A percentile compares a stretch with the other conserved stretches of the same genome.
Conservation (phyloP, 2,888 invertebrate genomes). For the Pollenia angustigena region DNA sequence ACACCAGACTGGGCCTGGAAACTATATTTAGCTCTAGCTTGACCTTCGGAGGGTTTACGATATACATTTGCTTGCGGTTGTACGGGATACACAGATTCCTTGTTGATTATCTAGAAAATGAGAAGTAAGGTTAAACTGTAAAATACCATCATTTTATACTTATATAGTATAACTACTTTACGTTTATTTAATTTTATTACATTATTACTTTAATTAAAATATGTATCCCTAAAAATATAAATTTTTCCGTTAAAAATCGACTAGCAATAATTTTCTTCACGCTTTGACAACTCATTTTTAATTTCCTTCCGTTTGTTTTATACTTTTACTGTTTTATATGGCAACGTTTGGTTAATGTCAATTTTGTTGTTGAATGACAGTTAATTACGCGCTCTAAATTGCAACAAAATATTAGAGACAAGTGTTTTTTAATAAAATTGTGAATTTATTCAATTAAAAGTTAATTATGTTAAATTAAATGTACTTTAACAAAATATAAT, state of each 20-base stretch:
- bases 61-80: conserved; percentile 75
- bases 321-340: not conserved
- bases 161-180: too few species aligned
- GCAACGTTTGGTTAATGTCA: not conserved
- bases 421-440: not conserved
- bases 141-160: not conserved
- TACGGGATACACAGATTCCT: conserved; percentile 79
- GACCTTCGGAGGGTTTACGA: conserved; percentile 91
- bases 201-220: too few species aligned
- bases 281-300: not conserved
- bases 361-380: too few species aligned
- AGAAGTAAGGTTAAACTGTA: conserved; percentile 1
- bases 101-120: conserved; percentile 79
- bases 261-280: not conserved
- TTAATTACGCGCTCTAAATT: conserved; percentile 31
- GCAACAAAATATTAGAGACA: not conserved
- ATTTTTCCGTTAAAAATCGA: too few species aligned
- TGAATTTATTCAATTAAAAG: not conserved
- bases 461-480: not conserved
- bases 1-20: conserved; percentile 97
- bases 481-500: not conserved
- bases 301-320: conserved; percentile 11
- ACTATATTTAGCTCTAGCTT: conserved; percentile 96
- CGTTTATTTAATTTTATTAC: too few species aligned
- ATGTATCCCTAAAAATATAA: too few species aligned